Evolutionary conservation across 2,113 vertebrate genomes (phyloP), one percentile per base, ranked within the genome.

Genomic region (Ptyas mucosa): DNA sequence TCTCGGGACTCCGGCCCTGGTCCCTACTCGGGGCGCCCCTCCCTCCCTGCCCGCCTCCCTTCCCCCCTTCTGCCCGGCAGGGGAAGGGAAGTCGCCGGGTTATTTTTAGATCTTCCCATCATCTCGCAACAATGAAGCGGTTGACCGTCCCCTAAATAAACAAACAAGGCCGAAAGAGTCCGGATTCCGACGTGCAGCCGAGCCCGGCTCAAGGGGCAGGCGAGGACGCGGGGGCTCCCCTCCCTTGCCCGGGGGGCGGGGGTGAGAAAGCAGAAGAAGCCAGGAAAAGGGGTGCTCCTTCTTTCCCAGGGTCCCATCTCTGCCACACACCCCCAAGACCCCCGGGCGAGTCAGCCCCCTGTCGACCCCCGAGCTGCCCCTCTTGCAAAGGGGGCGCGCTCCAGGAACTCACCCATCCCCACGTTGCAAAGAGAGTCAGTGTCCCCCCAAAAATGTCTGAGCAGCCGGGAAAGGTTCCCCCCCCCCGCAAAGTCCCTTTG

Each of bases 131-230:
- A 7, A 34, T 93, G 29, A 88, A 92, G 93, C 91, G 93, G 93
- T 93, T 95, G 94, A 93, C 89, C 92, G 94, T 94, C 95, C 94
- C 95, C 95, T 94, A 95, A 94, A 96, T 95, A 95, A 94, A 95
- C 93, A 96, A 91, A 53, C 3, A 75, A 95, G 87, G 0, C 93
- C 96, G 95, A 93, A 9, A 14, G 3, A 9, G 1, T 0, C 75
- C 7, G 23, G 2, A 57, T 89, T 54, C 87, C 91, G 91, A 91
- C 85, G 55, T 43, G 94, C 92, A 53, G 14, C 34, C 23, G 2
- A 87, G 93, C 89, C 94, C 93, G 95, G 93, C 24, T 61, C 24
- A 4, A 4, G 58, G 58, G 61, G 61, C 61, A 14, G 23, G 26
- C 61, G 26, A n/a, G 61, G 61, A n/a, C 61, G 26, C 58, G 58